Evolutionary conservation across 2,797 vertebrate species (phyloP), one percentile per base, ranked within the genome.

Genomic region (Tarsius wallacei): DNA sequence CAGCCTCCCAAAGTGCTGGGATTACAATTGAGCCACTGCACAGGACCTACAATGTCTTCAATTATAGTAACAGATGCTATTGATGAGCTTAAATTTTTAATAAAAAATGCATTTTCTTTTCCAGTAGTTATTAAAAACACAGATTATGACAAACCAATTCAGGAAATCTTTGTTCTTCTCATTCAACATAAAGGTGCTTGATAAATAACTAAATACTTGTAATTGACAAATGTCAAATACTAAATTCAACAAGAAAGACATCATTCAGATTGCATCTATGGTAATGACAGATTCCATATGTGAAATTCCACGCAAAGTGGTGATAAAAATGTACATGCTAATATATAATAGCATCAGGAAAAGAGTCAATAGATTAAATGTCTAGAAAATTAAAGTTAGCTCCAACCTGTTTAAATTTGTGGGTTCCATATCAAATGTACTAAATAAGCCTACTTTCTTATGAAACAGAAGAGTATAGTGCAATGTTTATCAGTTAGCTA

Each of bases 81-180:
- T 76, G 36, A 11, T 61, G 12, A 84, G 21, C 63, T 82, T 87
- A 88, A 89, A 90, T 55, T 91, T 93, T 95, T 94, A 77, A 90
- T 53, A 83, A 93, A 95, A 90, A 88, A 76, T 8, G 3, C 11
- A 33, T 73, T 94, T 64, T 76, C 49, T 93, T 96, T 95, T 63
- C 17, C 17, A 86, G 10, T 59, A 64, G 14, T 96, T 94, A 90
- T 78, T 90, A 93, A 88, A 92, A 92, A 92, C 57, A 96, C 4
- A 94, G 68, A 87, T 87, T 33, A 96, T 28, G 64, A 55, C 16
- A 97, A 95, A 87, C 42, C 84, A 88, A 90, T 28, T 80, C 14
- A 81, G 89, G 63, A 95, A 87, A 91, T 91, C 17, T 66, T 93
- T 91, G 28, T 84, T 96, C 15, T 95, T 77, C 19, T 94, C 57